A percentile compares a stretch with the other conserved stretches of the same genome.
phyloP scores from a whole-genome alignment of 2,797 vertebrate genomes.

The Galaxias olidus region DNA sequence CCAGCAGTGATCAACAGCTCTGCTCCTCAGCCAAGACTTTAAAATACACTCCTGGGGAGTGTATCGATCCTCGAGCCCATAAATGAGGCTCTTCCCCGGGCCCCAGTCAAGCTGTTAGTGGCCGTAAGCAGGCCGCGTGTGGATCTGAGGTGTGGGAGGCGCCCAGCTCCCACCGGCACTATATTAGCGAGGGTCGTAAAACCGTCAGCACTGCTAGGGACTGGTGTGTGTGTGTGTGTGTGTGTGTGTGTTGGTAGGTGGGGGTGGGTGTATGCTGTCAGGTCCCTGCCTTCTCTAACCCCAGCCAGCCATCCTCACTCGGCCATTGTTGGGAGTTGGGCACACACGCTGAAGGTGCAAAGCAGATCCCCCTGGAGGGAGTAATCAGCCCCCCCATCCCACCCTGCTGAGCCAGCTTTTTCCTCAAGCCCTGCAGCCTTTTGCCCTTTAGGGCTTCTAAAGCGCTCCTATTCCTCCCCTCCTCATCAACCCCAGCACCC shows the following conservation, averaged over 20 bases:
- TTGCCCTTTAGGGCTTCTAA: slow-evolving; percentile 58
- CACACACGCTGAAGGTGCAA: slow-evolving; percentile 67
- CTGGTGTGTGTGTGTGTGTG: too few relatives aligned
- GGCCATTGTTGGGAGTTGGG: slow-evolving; percentile 70
- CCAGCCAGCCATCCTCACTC: slow-evolving; percentile 44
- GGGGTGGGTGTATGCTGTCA: neutral
- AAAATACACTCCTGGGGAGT: slow-evolving; percentile 61
- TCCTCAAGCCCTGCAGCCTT: slow-evolving; percentile 58
- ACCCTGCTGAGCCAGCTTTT: slow-evolving; percentile 72
- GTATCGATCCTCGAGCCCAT: slow-evolving; percentile 68
- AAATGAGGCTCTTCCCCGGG: slow-evolving; percentile 60
- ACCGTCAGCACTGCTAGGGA: slow-evolving; percentile 21
- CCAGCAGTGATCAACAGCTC: slow-evolving; percentile 44
- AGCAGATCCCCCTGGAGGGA: slow-evolving; percentile 66
- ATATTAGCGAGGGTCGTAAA: slow-evolving; percentile 64
- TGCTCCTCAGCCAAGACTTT: slow-evolving; percentile 54
- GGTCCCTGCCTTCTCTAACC: slow-evolving; percentile 23
- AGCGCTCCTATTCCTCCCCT: slow-evolving; percentile 26
- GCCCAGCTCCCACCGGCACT: slow-evolving; percentile 57
- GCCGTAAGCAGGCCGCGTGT: slow-evolving; percentile 45
- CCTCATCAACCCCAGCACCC: neutral
- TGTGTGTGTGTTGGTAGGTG: too few relatives aligned
- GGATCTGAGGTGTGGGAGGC: slow-evolving; percentile 53
- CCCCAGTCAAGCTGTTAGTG: slow-evolving; percentile 60
- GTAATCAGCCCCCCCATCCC: slow-evolving; percentile 62